Evolutionary conservation across 2,113 vertebrate species (phyloP), one percentile per base, ranked within the genome.

Genomic region (Aramus guarauna): DNA sequence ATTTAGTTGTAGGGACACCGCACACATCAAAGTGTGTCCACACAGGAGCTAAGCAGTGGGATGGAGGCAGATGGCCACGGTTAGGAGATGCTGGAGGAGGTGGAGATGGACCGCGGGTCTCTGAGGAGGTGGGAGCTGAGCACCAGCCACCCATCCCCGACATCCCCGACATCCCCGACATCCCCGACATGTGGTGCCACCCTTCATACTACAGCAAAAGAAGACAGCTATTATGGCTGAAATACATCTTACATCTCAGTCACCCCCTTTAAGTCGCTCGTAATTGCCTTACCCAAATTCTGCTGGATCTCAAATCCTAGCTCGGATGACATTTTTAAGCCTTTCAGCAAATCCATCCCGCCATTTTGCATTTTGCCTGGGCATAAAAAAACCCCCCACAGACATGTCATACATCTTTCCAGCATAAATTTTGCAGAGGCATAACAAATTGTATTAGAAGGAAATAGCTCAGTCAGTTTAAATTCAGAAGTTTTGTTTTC

Each of bases 321-420:
- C 24, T 62, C 37, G 75, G 43, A 68, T 17, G 72, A 52, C 36
- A 79, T 78, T 67, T 94, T 86, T 22, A 59, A 93, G 32, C 19
- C 72, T 72, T 88, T 91, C 52, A 72, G 30, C 43, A 94, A 86
- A 92, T 78, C 76, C 7, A 5, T 78, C 68, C 79, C 81, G 75
- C 94, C 83, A 88, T 94, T 93, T 91, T 94, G 52, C 52, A 73
- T 92, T 95, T 93, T 87, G 47, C 50, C 72, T 27, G 15, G 43
- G 19, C 41, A 86, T 78, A 56, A 88, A 84, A 85, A 22, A 29
- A 3, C 1, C 1, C 39, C 11, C 39, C 20, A 45, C 43, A 82
- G 77, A 81, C 62, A 47, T 55, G 58, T 56, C 82, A 76, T 8
- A 66, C 16, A 73, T 45, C 45, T 88, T 94, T 79, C 93, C 55